Percentiles rank a stretch among this genome's conserved stretches.
Conservation (phyloP, 2,113 vertebrate species). For the Elachura formosa region DNA sequence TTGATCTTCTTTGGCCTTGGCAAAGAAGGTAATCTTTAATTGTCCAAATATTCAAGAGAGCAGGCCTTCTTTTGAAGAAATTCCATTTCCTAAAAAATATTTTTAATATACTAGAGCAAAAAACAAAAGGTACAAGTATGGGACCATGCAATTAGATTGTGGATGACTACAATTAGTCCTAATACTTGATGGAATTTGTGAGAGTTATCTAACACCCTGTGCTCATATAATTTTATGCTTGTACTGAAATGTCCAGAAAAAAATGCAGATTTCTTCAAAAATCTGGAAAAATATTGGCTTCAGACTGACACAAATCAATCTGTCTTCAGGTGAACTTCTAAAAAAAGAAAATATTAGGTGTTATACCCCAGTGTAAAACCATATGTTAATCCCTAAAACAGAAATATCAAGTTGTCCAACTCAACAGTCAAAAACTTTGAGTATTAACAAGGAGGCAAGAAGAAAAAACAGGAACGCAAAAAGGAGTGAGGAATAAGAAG, state of each 20-base stretch:
- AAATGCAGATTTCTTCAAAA: not conserved
- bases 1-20: not conserved
- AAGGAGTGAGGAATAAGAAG: not conserved
- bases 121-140: not conserved
- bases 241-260: not conserved
- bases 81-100: not conserved
- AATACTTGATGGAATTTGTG: not conserved
- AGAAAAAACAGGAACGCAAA: not conserved
- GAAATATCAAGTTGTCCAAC: not conserved
- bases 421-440: not conserved
- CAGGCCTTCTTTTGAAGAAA: not conserved
- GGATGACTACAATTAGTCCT: not conserved
- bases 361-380: not conserved
- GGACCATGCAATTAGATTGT: not conserved
- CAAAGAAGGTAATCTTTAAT: not conserved
- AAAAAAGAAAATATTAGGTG: not conserved
- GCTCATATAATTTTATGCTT: not conserved
- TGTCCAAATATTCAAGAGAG: rapidly evolving
- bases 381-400: not conserved
- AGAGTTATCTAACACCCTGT: not conserved
- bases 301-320: not conserved
- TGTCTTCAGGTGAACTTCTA: not conserved
- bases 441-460: not conserved
- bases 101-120: not conserved
- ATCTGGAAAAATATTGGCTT: not conserved